phyloP scores from a whole-genome alignment of 1,140 invertebrate genomes.

The Drosophila nasuta region DNA sequence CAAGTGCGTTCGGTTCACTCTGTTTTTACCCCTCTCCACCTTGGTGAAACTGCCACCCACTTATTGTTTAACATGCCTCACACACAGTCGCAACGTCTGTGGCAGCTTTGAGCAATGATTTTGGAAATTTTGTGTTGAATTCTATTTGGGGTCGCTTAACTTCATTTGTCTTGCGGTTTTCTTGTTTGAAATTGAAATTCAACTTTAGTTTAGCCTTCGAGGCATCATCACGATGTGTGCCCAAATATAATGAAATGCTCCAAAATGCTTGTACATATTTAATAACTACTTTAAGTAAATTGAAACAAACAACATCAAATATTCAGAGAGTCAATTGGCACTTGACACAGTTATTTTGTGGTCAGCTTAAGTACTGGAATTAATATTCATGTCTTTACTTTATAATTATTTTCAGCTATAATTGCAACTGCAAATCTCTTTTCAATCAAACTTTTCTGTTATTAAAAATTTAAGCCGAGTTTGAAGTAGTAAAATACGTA shows the following conservation, averaged over 20 bases:
- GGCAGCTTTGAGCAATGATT: constrained; percentile 29
- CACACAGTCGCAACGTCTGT: constrained; percentile 14
- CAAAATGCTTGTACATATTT: constrained; percentile 14
- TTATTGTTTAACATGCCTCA: constrained; percentile 57
- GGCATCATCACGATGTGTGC: constrained; percentile 5
- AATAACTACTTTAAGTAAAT: neutral
- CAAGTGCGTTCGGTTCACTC: constrained; percentile 18
- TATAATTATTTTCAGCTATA: neutral
- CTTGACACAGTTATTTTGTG: neutral
- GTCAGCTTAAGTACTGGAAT: neutral
- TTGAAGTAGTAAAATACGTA: no score
- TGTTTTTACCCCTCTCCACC: neutral
- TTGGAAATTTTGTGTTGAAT: constrained; percentile 63
- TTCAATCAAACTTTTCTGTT: no score
- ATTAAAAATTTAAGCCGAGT: no score
- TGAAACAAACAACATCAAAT: neutral
- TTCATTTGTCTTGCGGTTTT: constrained; percentile 61
- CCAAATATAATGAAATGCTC: constrained; percentile 9
- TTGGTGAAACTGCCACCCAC: constrained; percentile 3
- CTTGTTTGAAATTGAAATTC: constrained; percentile 50
- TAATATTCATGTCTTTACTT: neutral
- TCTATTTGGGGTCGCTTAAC: constrained; percentile 54
- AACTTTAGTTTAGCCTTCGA: constrained; percentile 24
- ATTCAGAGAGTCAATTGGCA: neutral
- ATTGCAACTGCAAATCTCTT: neutral